These are phyloP conservation scores for Listrodromus nycthemerus DNA, from an alignment of 2,888 invertebrate species.

Conservation along the genomic window DNA sequence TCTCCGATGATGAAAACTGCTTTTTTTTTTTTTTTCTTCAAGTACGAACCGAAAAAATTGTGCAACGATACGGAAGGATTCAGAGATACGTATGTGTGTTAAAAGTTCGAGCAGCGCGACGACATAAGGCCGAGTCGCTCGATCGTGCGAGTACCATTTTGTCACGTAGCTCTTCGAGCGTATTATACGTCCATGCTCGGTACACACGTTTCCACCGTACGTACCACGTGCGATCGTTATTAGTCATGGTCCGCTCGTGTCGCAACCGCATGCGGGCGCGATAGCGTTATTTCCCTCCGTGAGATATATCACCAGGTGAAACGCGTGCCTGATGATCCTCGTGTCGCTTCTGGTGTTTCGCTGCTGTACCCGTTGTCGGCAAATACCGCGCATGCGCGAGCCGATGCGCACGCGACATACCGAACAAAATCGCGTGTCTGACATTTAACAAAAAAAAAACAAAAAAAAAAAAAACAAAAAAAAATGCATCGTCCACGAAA, in stretches of 20 bases:
- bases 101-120: constrained; percentile 35
- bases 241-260: constrained; percentile 66
- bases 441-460: too few relatives aligned
- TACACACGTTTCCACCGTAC: constrained; percentile 28
- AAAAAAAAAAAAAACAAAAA: too few relatives aligned
- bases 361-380: constrained; percentile 5
- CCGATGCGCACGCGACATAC: constrained; percentile 31
- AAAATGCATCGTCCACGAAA: too few relatives aligned
- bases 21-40: constrained; percentile 2
- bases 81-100: constrained; percentile 18
- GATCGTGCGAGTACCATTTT: constrained; percentile 56
- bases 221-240: constrained; percentile 65
- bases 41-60: constrained; percentile 1
- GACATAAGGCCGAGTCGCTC: constrained; percentile 37
- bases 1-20: not conserved
- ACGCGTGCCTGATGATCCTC: constrained; percentile 48
- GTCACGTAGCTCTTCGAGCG: constrained; percentile 43
- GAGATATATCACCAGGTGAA: constrained; percentile 48
- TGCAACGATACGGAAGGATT: not conserved
- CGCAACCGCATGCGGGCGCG: constrained; percentile 60
- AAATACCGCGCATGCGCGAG: constrained; percentile 39
- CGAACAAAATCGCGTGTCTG: constrained; percentile 36
- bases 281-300: constrained; percentile 47
- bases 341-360: constrained; percentile 38
- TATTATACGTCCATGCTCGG: constrained; percentile 10